Conservation (phyloP, 2,797 vertebrate species). For the Pseudopleuronectes americanus region DNA sequence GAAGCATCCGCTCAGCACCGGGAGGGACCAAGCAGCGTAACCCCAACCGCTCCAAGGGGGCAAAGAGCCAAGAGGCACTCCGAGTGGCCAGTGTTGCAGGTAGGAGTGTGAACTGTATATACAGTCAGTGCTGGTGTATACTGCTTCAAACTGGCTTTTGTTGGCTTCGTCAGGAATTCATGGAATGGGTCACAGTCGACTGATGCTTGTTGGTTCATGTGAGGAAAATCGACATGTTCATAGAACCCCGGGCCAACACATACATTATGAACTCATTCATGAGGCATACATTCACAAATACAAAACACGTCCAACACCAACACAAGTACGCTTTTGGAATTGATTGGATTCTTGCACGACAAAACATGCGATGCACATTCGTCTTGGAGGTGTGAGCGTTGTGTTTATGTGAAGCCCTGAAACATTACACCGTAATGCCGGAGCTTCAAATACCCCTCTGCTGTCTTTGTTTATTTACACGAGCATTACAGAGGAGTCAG, state of each 20-base stretch:
- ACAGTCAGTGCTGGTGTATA: conserved; percentile 1
- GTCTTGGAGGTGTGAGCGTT: conserved; percentile 64
- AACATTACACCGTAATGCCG: conserved; percentile 74
- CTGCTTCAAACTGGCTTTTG: conserved; percentile 17
- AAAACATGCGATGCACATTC: conserved; percentile 34
- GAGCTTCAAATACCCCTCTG: conserved; percentile 74
- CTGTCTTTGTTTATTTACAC: conserved; percentile 80
- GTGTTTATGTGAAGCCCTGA: conserved; percentile 73
- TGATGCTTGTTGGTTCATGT: conserved; percentile 7
- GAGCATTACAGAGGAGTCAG: conserved; percentile 69
- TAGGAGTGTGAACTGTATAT: conserved; percentile 55
- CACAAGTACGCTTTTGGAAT: conserved; percentile 16
- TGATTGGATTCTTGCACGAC: conserved; percentile 16
- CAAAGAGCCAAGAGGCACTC: conserved; percentile 94
- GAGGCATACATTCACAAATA: conserved; percentile 14
- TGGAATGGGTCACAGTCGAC: conserved; percentile 50
- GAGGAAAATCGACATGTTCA: conserved; percentile 24
- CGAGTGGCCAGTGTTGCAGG: conserved; percentile 93
- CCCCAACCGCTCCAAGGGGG: conserved; percentile 90
- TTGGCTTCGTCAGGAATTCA: conserved; percentile 28
- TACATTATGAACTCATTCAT: background rate
- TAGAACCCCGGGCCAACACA: conserved; percentile 7
- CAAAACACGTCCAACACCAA: background rate
- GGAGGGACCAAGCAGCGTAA: conserved; percentile 88
- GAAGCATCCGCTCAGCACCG: conserved; percentile 90